Evolutionary conservation across 2,888 invertebrate species (phyloP), one percentile per base, ranked within the genome.

Genomic region (Galerucella nymphaeae): DNA sequence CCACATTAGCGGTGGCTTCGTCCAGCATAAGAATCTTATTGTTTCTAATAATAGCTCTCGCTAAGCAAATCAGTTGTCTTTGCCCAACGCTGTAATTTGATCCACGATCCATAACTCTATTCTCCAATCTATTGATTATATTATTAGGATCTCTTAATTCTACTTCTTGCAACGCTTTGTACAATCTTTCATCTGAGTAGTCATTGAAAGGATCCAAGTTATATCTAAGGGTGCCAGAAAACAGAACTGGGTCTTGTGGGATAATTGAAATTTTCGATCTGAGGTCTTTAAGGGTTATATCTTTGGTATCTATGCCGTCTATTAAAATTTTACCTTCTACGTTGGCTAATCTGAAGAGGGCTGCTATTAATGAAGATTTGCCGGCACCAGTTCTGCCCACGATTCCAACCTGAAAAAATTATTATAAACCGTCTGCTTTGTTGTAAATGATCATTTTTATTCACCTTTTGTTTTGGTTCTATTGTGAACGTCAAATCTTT

Each of bases 1-100:
- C 96, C 8, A 96, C 96, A 84, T 96, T 96, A 1, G 96, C 96
- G 0, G 96, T 97, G 16, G 97, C 96, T 86, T 97, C 97, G 83
- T 97, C 97, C 78, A 97, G 89, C 77, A 97, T 93, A 0, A 97
- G 89, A 77, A 97, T 93, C 77, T 91, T 92, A 85, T 96, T 96
- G 76, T 93, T 93, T 23, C 94, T 89, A 23, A 97, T 87, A 80
- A 97, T 93, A 50, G 97, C 96, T 65, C 97, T 89, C 0, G 96
- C 96, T 74, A 97, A 88, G 84, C 97, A 97, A 59, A 97, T 92
- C 65, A 97, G 87, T 84, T 97, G 97, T 13, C 96, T 88, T 85
- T 97, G 96, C 0, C 97, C 97, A 8, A 96, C 93, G 70, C 96
- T 96, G 85, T 96, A 94, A 86, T 94, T 94, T 0, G 91, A 88